Conservation (phyloP, 2,113 vertebrate species). For the Spilogale gracilis region DNA sequence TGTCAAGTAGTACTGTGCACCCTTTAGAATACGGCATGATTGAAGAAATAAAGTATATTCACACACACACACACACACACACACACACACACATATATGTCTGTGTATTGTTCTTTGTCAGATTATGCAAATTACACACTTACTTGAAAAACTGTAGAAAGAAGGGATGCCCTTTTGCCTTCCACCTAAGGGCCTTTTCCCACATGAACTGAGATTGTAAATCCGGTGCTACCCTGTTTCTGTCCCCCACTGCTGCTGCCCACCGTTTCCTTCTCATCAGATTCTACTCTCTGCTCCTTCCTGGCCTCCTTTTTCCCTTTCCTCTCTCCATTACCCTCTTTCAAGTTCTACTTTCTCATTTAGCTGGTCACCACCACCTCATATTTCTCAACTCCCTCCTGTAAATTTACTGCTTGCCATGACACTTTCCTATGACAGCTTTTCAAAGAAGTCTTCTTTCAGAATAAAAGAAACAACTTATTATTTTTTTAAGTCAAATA, state of each 20-base stretch:
- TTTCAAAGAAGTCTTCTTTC: slow-evolving; percentile 52
- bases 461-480: slow-evolving; percentile 20
- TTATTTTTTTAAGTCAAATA: background rate
- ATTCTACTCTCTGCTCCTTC: background rate
- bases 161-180: background rate
- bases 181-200: background rate
- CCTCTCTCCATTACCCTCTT: background rate
- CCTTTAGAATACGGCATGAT: slow-evolving; percentile 78
- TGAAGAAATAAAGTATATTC: slow-evolving; percentile 86
- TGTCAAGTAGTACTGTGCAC: slow-evolving; percentile 66
- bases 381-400: slow-evolving; percentile 5
- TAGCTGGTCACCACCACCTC: background rate
- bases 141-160: background rate
- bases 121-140: background rate
- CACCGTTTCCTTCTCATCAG: background rate
- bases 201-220: background rate
- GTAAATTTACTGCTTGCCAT: slow-evolving; percentile 29
- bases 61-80: too few species aligned
- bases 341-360: background rate
- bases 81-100: background rate
- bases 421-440: background rate
- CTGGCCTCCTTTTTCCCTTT: background rate
- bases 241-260: background rate
- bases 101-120: background rate
- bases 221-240: background rate